Conservation (phyloP, 2,888 invertebrate species). For the Yponomeuta sedellus region DNA sequence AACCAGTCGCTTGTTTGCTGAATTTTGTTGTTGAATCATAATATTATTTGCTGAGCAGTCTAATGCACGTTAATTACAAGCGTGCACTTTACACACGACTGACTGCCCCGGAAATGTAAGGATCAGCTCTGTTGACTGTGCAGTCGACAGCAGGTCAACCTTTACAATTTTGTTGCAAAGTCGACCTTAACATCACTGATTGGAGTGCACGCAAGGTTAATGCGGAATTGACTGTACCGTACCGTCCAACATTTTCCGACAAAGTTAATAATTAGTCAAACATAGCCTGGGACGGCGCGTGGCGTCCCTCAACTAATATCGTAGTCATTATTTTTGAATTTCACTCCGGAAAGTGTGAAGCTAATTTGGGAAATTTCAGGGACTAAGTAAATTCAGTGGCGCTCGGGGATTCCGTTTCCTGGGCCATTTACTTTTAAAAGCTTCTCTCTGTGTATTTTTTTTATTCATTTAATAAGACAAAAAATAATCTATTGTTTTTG, state of each 20-base stretch:
- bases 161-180: no score
- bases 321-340: slow-evolving; percentile 13
- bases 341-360: slow-evolving; percentile 5
- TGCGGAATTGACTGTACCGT: background rate
- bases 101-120: no score
- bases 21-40: no score
- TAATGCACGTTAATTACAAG: no score
- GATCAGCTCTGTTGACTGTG: no score
- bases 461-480: no score
- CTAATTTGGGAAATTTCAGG: background rate
- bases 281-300: slow-evolving; percentile 15
- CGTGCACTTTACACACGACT: no score
- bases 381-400: background rate
- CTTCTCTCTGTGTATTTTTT: background rate
- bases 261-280: slow-evolving; percentile 15
- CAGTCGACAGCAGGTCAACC: no score
- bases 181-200: no score
- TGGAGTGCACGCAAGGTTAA: no score
- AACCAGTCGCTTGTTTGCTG: no score
- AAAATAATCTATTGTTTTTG: background rate
- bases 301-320: slow-evolving; percentile 18
- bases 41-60: no score
- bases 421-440: background rate
- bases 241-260: slow-evolving; percentile 11
- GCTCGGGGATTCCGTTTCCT: background rate